phyloP scores from a whole-genome alignment of 92 coral and sea anemone species.

The Paragorgia papillata region DNA sequence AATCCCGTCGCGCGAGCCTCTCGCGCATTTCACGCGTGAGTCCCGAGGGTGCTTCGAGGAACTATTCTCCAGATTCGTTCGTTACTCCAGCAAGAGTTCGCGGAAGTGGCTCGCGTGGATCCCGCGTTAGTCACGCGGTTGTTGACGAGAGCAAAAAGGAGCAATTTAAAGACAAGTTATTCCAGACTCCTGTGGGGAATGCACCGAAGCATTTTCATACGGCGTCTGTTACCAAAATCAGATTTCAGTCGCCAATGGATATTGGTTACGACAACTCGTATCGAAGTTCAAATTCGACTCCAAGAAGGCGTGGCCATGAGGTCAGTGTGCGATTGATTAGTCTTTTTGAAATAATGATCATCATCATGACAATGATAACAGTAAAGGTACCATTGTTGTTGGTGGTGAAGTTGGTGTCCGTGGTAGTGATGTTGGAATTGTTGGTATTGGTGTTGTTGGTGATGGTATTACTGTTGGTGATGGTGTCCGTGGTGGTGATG shows the following conservation, averaged over 20 bases:
- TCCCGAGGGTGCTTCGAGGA: neutral
- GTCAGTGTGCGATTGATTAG: constrained; percentile 1
- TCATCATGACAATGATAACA: too few relatives aligned
- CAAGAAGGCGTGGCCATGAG: constrained; percentile 20
- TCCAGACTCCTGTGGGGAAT: constrained; percentile 30
- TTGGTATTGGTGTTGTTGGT: too few relatives aligned
- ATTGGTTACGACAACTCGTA: neutral
- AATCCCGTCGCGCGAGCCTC: neutral
- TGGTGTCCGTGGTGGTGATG: too few relatives aligned
- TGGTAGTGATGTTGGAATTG: too few relatives aligned
- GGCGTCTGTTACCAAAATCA: constrained; percentile 20
- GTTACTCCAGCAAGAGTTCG: neutral
- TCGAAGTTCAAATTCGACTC: constrained; percentile 21
- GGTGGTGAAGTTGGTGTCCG: too few relatives aligned
- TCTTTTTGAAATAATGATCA: neutral
- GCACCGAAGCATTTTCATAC: constrained; percentile 38
- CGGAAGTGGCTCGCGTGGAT: constrained; percentile 1
- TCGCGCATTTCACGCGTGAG: constrained; percentile 16
- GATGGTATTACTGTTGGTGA: too few relatives aligned
- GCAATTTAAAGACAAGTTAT: constrained; percentile 3
- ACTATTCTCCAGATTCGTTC: neutral
- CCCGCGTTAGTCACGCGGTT: neutral
- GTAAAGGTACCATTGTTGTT: too few relatives aligned
- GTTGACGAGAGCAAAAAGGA: neutral
- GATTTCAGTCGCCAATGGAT: constrained; percentile 46